Evolutionary conservation across 2,797 vertebrate species (phyloP).

Genomic region (Poecilia picta): DNA sequence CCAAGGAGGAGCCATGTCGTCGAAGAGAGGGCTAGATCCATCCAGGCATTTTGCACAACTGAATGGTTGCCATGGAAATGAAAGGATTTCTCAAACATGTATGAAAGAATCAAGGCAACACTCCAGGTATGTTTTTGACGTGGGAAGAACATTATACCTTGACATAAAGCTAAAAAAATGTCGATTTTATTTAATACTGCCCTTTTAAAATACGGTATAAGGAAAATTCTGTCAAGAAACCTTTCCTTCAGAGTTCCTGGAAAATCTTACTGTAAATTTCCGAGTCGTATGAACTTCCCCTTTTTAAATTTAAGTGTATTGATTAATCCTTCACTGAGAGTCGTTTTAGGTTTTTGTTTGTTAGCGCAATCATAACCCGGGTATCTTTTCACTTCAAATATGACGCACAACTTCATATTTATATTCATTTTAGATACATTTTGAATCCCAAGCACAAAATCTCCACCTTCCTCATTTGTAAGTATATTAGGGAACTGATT

Average conservation of each 20-base stretch:
- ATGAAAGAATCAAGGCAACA: too few relatives aligned
- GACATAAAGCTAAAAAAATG: too few relatives aligned
- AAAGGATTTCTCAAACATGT: too few relatives aligned
- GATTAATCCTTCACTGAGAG: background rate
- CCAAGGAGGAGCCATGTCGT: too few relatives aligned
- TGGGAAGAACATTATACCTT: too few relatives aligned
- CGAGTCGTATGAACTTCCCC: background rate
- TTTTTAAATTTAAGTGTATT: background rate
- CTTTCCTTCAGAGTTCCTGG: background rate
- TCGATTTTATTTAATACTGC: too few relatives aligned
- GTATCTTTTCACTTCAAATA: background rate
- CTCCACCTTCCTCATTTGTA: background rate
- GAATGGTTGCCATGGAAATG: too few relatives aligned
- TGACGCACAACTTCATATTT: background rate
- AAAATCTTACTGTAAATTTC: background rate
- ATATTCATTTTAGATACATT: background rate
- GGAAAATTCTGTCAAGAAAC: background rate
- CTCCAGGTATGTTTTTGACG: too few relatives aligned
- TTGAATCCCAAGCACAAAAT: background rate
- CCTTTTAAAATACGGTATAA: background rate
- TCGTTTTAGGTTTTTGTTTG: background rate
- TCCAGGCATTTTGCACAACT: too few relatives aligned
- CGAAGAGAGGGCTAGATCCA: too few relatives aligned
- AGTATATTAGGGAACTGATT: background rate
- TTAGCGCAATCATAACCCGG: background rate